Evolutionary conservation across 2,797 vertebrate species (phyloP), one percentile per base, ranked within the genome.

Genomic region (Sebastes oblongus): DNA sequence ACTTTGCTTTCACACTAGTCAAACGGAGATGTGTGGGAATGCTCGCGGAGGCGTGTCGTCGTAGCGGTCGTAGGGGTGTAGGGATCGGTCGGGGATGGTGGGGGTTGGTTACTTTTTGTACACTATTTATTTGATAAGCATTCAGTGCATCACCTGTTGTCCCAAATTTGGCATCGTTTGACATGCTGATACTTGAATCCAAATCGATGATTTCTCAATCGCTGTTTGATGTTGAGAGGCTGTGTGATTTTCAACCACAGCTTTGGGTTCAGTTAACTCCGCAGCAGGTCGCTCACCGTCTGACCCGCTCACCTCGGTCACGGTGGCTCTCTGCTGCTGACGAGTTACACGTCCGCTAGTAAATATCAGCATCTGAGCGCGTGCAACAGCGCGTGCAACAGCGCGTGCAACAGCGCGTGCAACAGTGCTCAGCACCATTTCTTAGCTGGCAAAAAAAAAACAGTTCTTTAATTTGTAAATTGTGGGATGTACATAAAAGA

Each of bases 401-500:
- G 36, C 36, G 36, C 36, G 36, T 36, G 34, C 34, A 32, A 30
- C 29, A 30, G 29, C 29, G 29, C 29, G 29, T 30, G 29, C 29
- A 36, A 36, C 34, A 36, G 34, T 4, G 2, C 34, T 72, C 36
- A n/a, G 55, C 77, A 86, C 65, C 46, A 69, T 81, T 80, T 85
- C 52, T 59, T 75, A 39, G 56, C 85, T 88, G 68, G 50, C 75
- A 69, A 80, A 69, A 80, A 68, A 76, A 46, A 50, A 85, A 75
- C 39, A 61, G 66, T 83, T 87, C 80, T 85, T 74, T 77, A 20
- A 88, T 93, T 92, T 95, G 92, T 94, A 91, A 93, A 94, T 85
- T 86, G 84, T 91, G 61, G 81, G 82, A 22, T 98, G 96, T 98
- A 98, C 91, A 98, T 92, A 93, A 93, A 95, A 94, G 88, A 89